A percentile compares a stretch with the other conserved stretches of the same genome.
Conservation (phyloP, 1,140 invertebrate species). For the Drosophila tristis region DNA sequence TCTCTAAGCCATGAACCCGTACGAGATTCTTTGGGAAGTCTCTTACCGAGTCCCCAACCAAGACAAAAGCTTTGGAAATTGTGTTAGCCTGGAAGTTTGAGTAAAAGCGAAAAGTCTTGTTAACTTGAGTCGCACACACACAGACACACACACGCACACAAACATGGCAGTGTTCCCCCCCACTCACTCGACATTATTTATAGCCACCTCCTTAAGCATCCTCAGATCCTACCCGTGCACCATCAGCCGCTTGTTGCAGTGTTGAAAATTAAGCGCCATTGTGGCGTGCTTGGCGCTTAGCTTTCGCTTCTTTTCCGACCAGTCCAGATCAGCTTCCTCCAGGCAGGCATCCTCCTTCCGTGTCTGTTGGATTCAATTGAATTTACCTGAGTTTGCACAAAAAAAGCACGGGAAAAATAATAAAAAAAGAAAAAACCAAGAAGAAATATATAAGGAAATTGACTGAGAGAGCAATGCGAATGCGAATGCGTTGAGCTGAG, state of each 20-base stretch:
- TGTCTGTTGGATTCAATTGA: conserved; percentile 61
- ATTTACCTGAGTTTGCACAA: conserved; percentile 73
- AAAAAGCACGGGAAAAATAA: conserved; percentile 29
- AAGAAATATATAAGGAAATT: conserved; percentile 61
- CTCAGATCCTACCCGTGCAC: conserved; percentile 6
- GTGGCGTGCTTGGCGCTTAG: conserved; percentile 53
- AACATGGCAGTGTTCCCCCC: conserved; percentile 12
- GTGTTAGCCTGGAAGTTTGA: conserved; percentile 57
- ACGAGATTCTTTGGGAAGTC: conserved; percentile 8
- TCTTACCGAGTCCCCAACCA: conserved; percentile 9
- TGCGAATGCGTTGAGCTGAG: conserved; percentile 7
- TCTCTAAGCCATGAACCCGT: conserved; percentile 31
- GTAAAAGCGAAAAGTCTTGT: conserved; percentile 76
- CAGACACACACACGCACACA: conserved; percentile 17
- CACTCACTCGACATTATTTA: conserved; percentile 52
- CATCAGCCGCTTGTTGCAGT: conserved; percentile 52
- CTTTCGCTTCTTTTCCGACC: conserved; percentile 19
- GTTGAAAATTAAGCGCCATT: conserved; percentile 75
- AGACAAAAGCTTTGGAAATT: conserved; percentile 62
- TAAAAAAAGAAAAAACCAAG: conserved; percentile 29
- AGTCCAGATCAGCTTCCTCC: conserved; percentile 12
- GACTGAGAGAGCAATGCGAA: conserved; percentile 45
- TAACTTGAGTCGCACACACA: conserved; percentile 47
- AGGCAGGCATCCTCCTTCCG: too few species aligned
- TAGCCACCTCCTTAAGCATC: conserved; percentile 18